A percentile compares a stretch with the other conserved stretches of the same genome.
These are phyloP conservation scores for Diachasmimorpha longicaudata DNA, from an alignment of 1,140 invertebrate genomes.

Conservation along the genomic window DNA sequence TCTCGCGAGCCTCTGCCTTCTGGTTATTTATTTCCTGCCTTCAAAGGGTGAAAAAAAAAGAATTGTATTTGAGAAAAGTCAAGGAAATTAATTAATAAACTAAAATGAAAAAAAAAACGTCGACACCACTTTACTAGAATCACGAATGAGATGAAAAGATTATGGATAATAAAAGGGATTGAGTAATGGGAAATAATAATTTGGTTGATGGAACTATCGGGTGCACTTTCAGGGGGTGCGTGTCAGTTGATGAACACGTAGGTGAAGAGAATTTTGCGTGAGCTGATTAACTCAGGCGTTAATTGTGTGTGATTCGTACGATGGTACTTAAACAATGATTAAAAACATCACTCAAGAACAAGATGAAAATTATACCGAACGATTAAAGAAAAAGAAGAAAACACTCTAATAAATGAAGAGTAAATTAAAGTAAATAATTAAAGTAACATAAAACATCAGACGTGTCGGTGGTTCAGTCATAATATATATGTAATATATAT, in stretches of 20 bases:
- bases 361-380: slow-evolving; percentile 42
- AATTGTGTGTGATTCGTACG: slow-evolving; percentile 38
- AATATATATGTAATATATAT: too few relatives aligned
- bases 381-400: slow-evolving; percentile 38
- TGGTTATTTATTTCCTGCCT: slow-evolving; percentile 15
- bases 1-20: slow-evolving; percentile 9
- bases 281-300: slow-evolving; percentile 27
- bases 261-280: slow-evolving; percentile 20
- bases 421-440: slow-evolving; percentile 28
- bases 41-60: slow-evolving; percentile 11
- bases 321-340: slow-evolving; percentile 54
- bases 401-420: slow-evolving; percentile 39
- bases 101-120: slow-evolving; percentile 39
- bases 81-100: slow-evolving; percentile 31
- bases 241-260: slow-evolving; percentile 36
- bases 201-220: slow-evolving; percentile 40
- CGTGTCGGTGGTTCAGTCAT: slow-evolving; percentile 29
- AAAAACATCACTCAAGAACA: slow-evolving; percentile 29
- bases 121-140: slow-evolving; percentile 56
- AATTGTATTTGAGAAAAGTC: slow-evolving; percentile 25
- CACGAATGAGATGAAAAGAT: slow-evolving; percentile 34
- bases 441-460: slow-evolving; percentile 54
- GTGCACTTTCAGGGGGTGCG: slow-evolving; percentile 44
- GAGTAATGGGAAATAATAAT: slow-evolving; percentile 28
- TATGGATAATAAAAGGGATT: background rate